A percentile compares a stretch with the other conserved stretches of the same genome.
Conservation (phyloP, 2,797 vertebrate genomes). For the Bovichtus variegatus region DNA sequence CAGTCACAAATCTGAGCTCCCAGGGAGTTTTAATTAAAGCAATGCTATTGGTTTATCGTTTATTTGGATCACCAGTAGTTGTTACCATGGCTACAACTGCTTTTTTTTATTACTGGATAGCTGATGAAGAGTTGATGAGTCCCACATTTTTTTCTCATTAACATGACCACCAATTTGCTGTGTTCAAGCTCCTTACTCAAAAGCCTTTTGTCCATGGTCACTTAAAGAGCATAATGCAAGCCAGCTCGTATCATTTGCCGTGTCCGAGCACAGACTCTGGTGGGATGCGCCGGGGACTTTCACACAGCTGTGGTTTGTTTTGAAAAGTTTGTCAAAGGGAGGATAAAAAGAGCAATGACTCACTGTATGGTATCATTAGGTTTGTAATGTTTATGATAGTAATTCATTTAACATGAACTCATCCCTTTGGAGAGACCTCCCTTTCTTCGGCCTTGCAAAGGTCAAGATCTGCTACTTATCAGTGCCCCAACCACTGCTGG, state of each 20-base stretch:
- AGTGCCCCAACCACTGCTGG: background rate
- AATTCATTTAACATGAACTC: conserved; percentile 17
- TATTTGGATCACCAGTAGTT: background rate
- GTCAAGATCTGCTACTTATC: conserved; percentile 9
- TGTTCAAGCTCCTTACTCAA: background rate
- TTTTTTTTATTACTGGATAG: background rate
- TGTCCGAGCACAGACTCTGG: background rate
- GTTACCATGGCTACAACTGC: background rate
- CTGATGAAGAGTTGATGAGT: background rate
- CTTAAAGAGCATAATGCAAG: background rate
- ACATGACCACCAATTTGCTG: background rate
- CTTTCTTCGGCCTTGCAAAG: conserved; percentile 1
- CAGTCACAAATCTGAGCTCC: background rate
- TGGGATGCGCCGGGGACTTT: background rate
- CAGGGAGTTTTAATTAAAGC: background rate
- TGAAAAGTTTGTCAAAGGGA: conserved; percentile 10
- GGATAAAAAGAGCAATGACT: conserved; percentile 18
- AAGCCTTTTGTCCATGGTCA: background rate
- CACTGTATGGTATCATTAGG: background rate
- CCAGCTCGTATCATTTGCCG: conserved; percentile 10
- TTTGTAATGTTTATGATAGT: conserved; percentile 18
- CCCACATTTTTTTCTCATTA: background rate
- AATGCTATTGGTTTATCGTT: background rate
- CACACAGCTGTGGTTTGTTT: conserved; percentile 26
- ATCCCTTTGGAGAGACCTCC: background rate